Base-by-base conservation (phyloP, 92 coral and sea anemone species). In the Pocillopora grandis region DNA sequence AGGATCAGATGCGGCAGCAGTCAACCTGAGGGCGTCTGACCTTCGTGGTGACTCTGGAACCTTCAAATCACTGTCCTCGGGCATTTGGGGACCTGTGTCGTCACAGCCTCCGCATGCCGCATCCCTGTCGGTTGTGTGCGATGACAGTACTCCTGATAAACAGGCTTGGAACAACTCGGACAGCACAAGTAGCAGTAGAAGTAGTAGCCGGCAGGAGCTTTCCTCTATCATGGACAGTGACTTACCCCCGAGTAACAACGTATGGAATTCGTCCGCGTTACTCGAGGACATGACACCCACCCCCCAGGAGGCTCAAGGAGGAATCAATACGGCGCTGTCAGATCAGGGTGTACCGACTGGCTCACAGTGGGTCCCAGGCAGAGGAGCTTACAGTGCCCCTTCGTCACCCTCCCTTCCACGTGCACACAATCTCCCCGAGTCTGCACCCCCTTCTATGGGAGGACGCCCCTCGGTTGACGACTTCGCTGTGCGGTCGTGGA, bases 141-240 rank as follows among this genome's bases (percentile, higher is more conserved):
- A 95, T 75, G 97, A 93, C 31, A 95, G 95, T 13, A 72, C 85
- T 57, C 89, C 90, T 23, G 99, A 96, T 23, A 89, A 92, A 60
- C 98, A 93, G 79, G 95, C 92, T 14, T 96, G 99, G 99, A 95
- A 96, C 76, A 96, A 96, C 87, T 96, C 99, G 0, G 98, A 96
- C 88, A 96, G 99, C 75, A 95, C 99, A 3, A 96, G 99, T 69
- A 84, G 88, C 68, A 96, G 99, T 67, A 87, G 98, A 78, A 96
- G 99, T 66, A 96, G 99, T 66, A 96, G 99, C 84, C 94, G 99
- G 13, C 94, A 94, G 78, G 99, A 96, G 85, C 90, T 96, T 7
- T 95, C 95, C 59, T 91, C 95, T 16, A 96, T 96, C 85, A 96
- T 96, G 98, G 99, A 96, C 84, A 92, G 89, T 82, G 99, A 94